Evolutionary conservation across 2,113 vertebrate species (phyloP), one percentile per base, ranked within the genome.

Genomic region (Muntiacus muntjak): DNA sequence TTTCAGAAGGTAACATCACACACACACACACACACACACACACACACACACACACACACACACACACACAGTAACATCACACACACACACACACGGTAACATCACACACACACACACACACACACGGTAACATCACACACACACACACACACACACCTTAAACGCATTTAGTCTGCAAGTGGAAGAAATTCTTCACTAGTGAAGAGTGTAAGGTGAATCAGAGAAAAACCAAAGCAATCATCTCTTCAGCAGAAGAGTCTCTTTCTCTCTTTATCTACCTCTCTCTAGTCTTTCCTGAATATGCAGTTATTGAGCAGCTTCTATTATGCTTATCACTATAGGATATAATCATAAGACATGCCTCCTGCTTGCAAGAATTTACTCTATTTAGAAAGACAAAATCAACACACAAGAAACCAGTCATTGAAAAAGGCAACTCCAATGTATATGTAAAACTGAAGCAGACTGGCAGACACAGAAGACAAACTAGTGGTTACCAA

Each of bases 311-410:
- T 62, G 7, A 94, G 78, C 36, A 96, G 89, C 36, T 92, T 40
- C 36, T 52, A 86, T 36, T n/a, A 85, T 28, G 28, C 17, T 87
- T 30, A 58, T 87, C 19, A 25, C 89, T 96, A 13, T 0, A 89
- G 81, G 40, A 83, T 82, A 45, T 79, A 87, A 78, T 74, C 28
- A 15, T 91, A 83, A 95, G 12, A 89, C 30, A 96, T 43, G 79
- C 47, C 79, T 95, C n/a, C 54, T 64, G 28, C 87, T 58, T 90
- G 87, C 7, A 50, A 85, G n/a, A 96, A 90, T 83, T 57, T 83
- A 83, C 6, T 93, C 67, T 26, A 90, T 52, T 74, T 67, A 55
- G 23, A 43, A 96, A 96, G 30, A 82, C 81, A 96, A 97, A 97
- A 92, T 47, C 45, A 91, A 87, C 7, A 91, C 54, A 83, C 11